A percentile compares a stretch with the other conserved stretches of the same genome.
phyloP scores from a whole-genome alignment of 2,797 vertebrate species.

The Hyperoplus immaculatus region DNA sequence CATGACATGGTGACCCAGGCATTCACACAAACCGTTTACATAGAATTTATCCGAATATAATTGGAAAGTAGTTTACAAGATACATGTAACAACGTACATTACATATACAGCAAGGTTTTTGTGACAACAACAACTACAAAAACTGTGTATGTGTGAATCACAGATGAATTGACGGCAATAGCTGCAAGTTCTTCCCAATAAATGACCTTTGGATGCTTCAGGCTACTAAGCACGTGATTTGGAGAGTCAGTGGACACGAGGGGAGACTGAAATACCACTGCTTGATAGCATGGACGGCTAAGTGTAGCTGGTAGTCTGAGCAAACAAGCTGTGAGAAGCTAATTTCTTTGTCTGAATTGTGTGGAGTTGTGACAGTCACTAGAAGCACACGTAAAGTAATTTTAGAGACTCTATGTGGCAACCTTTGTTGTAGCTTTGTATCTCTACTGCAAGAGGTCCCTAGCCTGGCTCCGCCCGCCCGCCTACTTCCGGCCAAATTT shows the following conservation, averaged over 20 bases:
- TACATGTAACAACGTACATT: neutral
- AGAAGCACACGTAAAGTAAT: slow-evolving; percentile 1
- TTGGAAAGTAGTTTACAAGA: neutral
- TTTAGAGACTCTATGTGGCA: slow-evolving; percentile 9
- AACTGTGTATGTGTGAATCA: neutral
- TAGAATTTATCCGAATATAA: neutral
- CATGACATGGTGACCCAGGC: neutral
- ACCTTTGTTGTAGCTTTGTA: neutral
- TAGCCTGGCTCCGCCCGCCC: too few relatives aligned
- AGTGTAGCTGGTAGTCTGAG: neutral
- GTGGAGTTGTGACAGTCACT: neutral
- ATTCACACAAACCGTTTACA: neutral
- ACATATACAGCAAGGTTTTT: neutral
- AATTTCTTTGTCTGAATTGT: neutral
- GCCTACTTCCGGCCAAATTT: too few relatives aligned
- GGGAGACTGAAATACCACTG: neutral
- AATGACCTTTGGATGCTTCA: too few relatives aligned
- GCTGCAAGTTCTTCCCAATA: too few relatives aligned
- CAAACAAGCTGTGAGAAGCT: neutral
- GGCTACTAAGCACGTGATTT: neutral
- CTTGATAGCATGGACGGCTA: too few relatives aligned
- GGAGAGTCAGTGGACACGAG: neutral
- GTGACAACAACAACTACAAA: neutral
- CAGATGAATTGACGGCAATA: too few relatives aligned
- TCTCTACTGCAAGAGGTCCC: neutral